Evolutionary conservation across 2,113 vertebrate species (phyloP).

Genomic region (Podarcis raffonei): DNA sequence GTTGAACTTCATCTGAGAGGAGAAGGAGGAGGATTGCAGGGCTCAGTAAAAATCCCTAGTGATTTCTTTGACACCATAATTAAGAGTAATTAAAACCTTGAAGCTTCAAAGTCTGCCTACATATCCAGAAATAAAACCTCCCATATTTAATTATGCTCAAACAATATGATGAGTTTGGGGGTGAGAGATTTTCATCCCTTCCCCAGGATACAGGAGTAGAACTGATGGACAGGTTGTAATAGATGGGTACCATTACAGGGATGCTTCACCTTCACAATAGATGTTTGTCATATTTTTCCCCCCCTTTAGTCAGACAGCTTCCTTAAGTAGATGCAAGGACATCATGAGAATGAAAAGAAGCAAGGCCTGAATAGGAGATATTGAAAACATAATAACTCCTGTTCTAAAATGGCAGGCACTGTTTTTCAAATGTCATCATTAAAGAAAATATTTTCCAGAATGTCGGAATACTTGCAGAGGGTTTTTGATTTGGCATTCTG

Average conservation of each 20-base stretch:
- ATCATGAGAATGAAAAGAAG: not conserved
- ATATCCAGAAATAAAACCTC: slow-evolving; percentile 39
- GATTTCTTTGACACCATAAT: slow-evolving; percentile 39
- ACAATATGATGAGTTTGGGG: not conserved
- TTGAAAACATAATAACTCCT: not conserved
- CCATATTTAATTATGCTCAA: slow-evolving; percentile 25
- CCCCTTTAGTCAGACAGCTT: not conserved
- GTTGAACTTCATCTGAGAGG: slow-evolving; percentile 32
- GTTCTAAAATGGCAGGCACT: not conserved
- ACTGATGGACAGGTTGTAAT: slow-evolving; percentile 16
- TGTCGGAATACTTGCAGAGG: not conserved
- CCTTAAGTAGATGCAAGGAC: not conserved
- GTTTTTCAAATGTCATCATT: slow-evolving; percentile 7
- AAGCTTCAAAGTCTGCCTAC: slow-evolving; percentile 34
- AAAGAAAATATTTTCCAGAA: slow-evolving; percentile 4
- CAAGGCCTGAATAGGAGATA: not conserved
- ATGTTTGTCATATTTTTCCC: not conserved
- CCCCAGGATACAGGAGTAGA: not conserved
- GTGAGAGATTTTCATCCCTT: not conserved
- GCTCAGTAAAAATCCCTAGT: slow-evolving; percentile 25
- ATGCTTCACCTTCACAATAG: not conserved
- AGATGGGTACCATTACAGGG: slow-evolving; percentile 16
- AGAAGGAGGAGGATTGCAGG: slow-evolving; percentile 6
- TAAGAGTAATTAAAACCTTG: slow-evolving; percentile 38
- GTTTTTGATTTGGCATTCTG: slow-evolving; percentile 1